These are phyloP conservation scores for Lepidochrysops patricia DNA, from an alignment of 2,888 invertebrate species.

Conservation along the genomic window DNA sequence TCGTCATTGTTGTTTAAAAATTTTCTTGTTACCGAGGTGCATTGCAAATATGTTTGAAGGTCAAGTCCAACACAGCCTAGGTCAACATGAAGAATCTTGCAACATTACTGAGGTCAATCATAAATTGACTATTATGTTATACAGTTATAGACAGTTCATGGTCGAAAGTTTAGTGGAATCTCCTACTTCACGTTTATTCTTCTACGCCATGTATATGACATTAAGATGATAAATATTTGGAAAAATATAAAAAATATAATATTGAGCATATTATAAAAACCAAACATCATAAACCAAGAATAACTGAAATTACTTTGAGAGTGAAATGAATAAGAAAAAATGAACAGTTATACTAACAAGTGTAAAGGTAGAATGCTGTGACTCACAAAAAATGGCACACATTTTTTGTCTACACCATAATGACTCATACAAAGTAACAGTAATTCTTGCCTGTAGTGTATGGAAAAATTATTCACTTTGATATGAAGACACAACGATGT, in stretches of 20 bases:
- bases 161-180: background rate
- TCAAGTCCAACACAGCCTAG: background rate
- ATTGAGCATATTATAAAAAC: background rate
- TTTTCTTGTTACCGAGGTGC: background rate
- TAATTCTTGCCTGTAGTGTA: background rate
- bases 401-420: background rate
- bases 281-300: background rate
- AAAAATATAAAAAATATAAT: background rate
- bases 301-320: background rate
- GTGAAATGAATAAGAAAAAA: background rate
- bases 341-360: slow-evolving; percentile 1
- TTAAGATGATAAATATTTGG: too few relatives aligned
- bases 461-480: too few relatives aligned
- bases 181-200: too few relatives aligned
- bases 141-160: background rate
- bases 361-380: background rate
- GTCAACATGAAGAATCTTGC: background rate
- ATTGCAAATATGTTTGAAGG: background rate
- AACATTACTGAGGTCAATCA: background rate
- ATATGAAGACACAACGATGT: too few relatives aligned
- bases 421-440: slow-evolving; percentile 1
- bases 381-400: slow-evolving; percentile 7
- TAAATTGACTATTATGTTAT: background rate
- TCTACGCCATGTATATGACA: too few relatives aligned
- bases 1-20: background rate